Evolutionary conservation across 2,888 invertebrate species (phyloP).

Genomic region (Hipparchia sbordonii): DNA sequence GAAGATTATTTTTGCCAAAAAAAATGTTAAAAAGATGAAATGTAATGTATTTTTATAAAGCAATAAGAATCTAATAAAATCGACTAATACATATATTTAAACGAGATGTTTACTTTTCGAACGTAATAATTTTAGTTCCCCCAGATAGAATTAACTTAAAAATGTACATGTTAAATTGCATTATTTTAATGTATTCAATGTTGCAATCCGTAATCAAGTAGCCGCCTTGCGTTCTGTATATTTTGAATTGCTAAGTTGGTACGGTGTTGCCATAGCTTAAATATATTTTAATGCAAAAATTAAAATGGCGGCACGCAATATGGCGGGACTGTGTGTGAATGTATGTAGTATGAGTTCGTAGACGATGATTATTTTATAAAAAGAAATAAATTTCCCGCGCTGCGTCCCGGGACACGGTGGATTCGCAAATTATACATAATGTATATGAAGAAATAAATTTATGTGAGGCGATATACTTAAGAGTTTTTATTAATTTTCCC

Average conservation of each 20-base stretch:
- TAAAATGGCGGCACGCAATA: conserved; percentile 61
- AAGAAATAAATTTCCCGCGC: conserved; percentile 63
- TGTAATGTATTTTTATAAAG: conserved; percentile 26
- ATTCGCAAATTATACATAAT: conserved; percentile 82
- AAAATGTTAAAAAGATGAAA: not conserved
- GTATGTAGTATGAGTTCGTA: conserved; percentile 72
- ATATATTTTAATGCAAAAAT: conserved; percentile 70
- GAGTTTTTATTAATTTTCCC: conserved; percentile 15
- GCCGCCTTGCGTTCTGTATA: conserved; percentile 44
- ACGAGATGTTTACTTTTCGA: conserved; percentile 24
- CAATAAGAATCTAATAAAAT: conserved; percentile 10
- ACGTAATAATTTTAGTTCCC: conserved; percentile 36
- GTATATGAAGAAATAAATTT: conserved; percentile 83
- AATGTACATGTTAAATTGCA: conserved; percentile 21
- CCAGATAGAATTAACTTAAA: conserved; percentile 13
- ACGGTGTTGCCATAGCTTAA: conserved; percentile 59
- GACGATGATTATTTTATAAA: conserved; percentile 75
- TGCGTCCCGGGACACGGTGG: conserved; percentile 80
- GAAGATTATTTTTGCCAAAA: conserved; percentile 29
- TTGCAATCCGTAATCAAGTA: conserved; percentile 37
- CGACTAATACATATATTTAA: conserved; percentile 12
- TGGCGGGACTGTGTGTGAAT: conserved; percentile 66
- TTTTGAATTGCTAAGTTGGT: conserved; percentile 44
- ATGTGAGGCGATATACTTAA: conserved; percentile 72
- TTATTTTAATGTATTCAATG: conserved; percentile 33